Evolutionary conservation across 2,113 vertebrate species (phyloP).

Genomic region (Eurypyga helias): DNA sequence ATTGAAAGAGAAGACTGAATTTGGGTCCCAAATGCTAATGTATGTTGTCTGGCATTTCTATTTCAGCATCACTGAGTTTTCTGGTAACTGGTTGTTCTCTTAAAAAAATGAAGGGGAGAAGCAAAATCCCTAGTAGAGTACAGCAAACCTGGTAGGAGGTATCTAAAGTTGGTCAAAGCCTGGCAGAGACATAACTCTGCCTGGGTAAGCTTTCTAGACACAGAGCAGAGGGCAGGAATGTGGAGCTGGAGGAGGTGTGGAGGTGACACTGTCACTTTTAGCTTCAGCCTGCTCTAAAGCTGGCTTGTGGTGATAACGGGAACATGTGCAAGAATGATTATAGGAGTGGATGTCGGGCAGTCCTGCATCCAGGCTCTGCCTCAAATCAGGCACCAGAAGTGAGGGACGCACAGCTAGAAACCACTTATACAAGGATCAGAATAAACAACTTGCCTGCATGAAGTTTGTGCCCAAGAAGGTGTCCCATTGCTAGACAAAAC

Average conservation of each 20-base stretch:
- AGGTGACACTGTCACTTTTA: not conserved
- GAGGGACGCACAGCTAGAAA: accelerated
- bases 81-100: not conserved
- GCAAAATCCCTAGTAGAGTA: not conserved
- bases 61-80: not conserved
- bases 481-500: not conserved
- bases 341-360: not conserved
- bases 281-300: not conserved
- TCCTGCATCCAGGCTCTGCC: not conserved
- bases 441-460: not conserved
- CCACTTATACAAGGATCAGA: not conserved
- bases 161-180: not conserved
- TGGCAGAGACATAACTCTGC: not conserved
- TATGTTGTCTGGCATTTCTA: not conserved
- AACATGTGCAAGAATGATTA: not conserved
- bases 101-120: not conserved
- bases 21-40: not conserved
- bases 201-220: not conserved
- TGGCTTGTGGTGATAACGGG: not conserved
- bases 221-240: not conserved
- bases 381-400: not conserved
- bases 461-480: not conserved
- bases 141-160: not conserved
- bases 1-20: not conserved
- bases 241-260: not conserved